Evolutionary conservation across 2,888 invertebrate genomes (phyloP), one percentile per base, ranked within the genome.

Genomic region (Hartigia nigra): DNA sequence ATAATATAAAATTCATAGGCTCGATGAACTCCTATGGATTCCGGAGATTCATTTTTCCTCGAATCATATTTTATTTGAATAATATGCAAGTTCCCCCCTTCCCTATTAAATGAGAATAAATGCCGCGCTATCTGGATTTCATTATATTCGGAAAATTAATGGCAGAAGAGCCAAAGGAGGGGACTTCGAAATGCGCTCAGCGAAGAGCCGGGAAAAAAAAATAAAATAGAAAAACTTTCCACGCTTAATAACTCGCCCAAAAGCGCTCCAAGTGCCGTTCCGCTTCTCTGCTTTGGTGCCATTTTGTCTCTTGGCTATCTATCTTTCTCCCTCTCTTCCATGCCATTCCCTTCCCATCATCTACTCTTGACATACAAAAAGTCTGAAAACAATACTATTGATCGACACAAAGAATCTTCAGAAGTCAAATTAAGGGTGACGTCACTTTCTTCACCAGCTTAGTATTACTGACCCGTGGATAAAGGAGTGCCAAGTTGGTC

Each of bases 101-200:
- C 5, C 69, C 74, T 70, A 77, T 77, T 77, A 75, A 74, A 77
- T 75, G 74, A 74, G 74, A 75, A 77, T 35, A 77, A 77, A 77
- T 74, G 74, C 74, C 55, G 37, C 31, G 69, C 77, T n/a, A 77
- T 69, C 69, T 69, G 70, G 74, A 69, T 77, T 77, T 77, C 77
- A 75, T 77, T 77, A 69, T 35, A 77, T 77, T 69, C 69, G 31
- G 74, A 34, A 69, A 74, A 75, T 69, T 23, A 69, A 74, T 31
- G 36, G 31, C 32, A 23, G 55, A 14, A 55, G 55, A 23, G 4
- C 3, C 3, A 4, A 4, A 34, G 34, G 35, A 23, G 5, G 14
- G 55, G 55, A 9, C 55, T 55, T 2, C 23, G 9, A 23, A 23
- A 23, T 55, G 55, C 23, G 55, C 9, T 9, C 14, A 23, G 23